Evolutionary conservation across 2,888 invertebrate genomes (phyloP).

Genomic region (Phaedon cochleariae): DNA sequence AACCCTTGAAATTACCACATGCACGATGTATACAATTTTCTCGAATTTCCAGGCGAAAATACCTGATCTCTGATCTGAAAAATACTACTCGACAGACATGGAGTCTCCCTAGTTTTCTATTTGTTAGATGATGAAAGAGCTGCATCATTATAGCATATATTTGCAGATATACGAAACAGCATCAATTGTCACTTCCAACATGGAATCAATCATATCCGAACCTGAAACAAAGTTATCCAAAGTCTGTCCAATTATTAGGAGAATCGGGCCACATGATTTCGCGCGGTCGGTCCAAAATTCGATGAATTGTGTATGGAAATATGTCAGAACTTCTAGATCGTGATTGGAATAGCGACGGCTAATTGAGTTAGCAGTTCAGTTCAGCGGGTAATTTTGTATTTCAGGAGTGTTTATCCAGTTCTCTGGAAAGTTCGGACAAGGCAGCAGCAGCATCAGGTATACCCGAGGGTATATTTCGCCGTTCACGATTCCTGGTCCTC

Average conservation of each 20-base stretch:
- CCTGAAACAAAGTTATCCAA: background rate
- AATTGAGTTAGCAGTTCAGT: background rate
- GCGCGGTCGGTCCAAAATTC: constrained; percentile 18
- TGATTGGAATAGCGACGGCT: background rate
- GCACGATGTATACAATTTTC: too few relatives aligned
- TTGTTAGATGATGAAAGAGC: too few relatives aligned
- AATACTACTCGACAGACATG: too few relatives aligned
- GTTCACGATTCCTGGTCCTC: too few relatives aligned
- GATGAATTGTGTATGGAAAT: constrained; percentile 30
- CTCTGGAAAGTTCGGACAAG: background rate
- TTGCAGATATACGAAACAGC: too few relatives aligned
- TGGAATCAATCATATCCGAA: background rate
- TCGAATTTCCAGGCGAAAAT: too few relatives aligned
- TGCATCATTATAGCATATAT: too few relatives aligned
- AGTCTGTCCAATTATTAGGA: background rate
- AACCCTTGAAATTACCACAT: too few relatives aligned
- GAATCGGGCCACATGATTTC: background rate
- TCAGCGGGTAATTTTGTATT: background rate
- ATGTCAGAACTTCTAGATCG: constrained; percentile 17
- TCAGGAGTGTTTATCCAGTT: background rate
- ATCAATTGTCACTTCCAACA: background rate
- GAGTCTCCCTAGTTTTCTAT: too few relatives aligned
- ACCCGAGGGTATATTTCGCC: background rate
- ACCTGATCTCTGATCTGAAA: too few relatives aligned
- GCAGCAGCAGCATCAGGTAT: background rate